These are phyloP conservation scores for Tympanoctomys barrerae DNA, from an alignment of 2,797 vertebrate genomes.

Conservation along the genomic window DNA sequence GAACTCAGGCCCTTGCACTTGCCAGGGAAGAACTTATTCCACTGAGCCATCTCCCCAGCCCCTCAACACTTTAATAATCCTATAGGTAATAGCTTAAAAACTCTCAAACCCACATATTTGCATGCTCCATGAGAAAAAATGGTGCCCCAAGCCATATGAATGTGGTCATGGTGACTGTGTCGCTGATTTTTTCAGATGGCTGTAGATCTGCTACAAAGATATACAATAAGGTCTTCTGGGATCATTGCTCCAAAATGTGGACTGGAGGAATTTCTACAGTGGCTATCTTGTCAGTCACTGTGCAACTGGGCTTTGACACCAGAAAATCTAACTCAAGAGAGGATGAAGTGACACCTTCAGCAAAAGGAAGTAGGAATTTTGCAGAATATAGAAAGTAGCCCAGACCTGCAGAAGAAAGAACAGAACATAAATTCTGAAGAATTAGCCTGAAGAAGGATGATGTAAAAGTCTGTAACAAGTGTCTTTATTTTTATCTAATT, in stretches of 20 bases:
- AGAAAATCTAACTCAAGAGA: neutral
- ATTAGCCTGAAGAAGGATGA: neutral
- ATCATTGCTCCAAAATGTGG: neutral
- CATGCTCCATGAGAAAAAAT: neutral
- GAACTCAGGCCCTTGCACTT: too few relatives aligned
- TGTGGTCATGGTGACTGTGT: neutral
- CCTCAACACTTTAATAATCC: neutral
- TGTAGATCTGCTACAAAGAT: neutral
- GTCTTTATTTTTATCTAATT: neutral
- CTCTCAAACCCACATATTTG: neutral
- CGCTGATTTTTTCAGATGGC: neutral
- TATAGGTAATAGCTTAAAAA: neutral
- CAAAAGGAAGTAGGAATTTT: neutral
- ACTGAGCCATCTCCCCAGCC: too few relatives aligned
- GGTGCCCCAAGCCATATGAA: neutral
- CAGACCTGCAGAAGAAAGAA: neutral
- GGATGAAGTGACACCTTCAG: neutral
- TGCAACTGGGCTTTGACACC: neutral
- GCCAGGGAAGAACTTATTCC: too few relatives aligned
- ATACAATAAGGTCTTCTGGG: neutral
- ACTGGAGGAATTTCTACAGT: rapidly evolving
- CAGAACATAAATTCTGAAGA: neutral
- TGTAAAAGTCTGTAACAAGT: neutral
- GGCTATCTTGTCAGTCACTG: neutral
- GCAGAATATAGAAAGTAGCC: rapidly evolving